Evolutionary conservation across 2,888 invertebrate species (phyloP), one percentile per base, ranked within the genome.

Genomic region (Caenorhabditis doughertyi): DNA sequence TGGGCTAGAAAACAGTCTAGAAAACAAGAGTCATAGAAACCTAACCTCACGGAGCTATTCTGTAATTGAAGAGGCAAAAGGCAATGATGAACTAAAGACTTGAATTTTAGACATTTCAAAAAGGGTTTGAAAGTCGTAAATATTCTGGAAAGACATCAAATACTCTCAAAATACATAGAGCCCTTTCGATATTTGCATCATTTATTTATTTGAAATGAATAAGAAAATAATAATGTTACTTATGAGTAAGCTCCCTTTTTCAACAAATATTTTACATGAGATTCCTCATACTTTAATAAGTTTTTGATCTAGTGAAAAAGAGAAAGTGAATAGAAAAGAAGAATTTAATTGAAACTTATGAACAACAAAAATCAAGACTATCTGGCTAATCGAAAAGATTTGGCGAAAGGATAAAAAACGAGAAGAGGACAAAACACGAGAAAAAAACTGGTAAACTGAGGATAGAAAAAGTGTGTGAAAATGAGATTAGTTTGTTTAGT

Each of bases 321-420:
- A 7, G 21, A 53, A 62, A 72, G 53, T 39, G 42, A 53, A 39
- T 47, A 18, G 9, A 58, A 21, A 42, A 42, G 42, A 44, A 9
- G 60, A 32, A 49, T 58, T 56, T 35, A 64, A 67, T 55, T 55
- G 62, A 79, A 79, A 79, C 68, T 77, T 77, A 49, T 76, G 58
- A 51, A 47, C 11, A 60, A 44, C 55, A 32, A 58, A 29, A 29
- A n/a, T n/a, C 51, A 51, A 51, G 51, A 51, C n/a, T 5, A 21
- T 58, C 39, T 60, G 58, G 58, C 60, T 42, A 60, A 60, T 60
- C 25, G 42, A 42, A 55, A 49, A 67, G 76, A 76, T 68, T 58
- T 53, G 49, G 51, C 39, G 35, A 39, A 13, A 13, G 68, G 67
- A 76, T 58, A 76, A 68, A 39, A 67, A 68, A 76, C 55, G 39